phyloP scores from a whole-genome alignment of 2,888 invertebrate species.

The Parelbella ahira region DNA sequence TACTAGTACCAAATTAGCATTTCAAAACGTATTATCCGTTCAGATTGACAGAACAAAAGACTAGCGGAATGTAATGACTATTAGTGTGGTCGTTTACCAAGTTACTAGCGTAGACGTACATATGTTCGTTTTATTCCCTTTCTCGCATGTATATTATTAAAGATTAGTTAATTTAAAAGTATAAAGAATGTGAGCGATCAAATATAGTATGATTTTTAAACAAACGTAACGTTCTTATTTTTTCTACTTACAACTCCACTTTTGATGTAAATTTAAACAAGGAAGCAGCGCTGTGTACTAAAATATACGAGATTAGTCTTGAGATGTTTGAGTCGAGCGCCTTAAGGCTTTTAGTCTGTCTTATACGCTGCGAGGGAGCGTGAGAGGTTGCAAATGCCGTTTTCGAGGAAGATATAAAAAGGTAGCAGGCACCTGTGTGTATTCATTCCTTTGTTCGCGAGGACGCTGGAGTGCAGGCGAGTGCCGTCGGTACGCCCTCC shows the following conservation, averaged over 20 bases:
- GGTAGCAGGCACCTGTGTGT: conserved; percentile 51
- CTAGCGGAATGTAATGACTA: too few species aligned
- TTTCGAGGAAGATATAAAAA: conserved; percentile 50
- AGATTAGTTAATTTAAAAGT: too few species aligned
- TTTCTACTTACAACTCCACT: conserved; percentile 1
- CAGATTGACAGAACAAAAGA: background rate
- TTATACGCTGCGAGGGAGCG: conserved; percentile 49
- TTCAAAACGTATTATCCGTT: conserved; percentile 2
- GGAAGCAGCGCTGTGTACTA: conserved; percentile 6
- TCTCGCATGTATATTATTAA: too few species aligned
- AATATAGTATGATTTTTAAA: too few species aligned
- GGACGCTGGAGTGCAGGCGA: conserved; percentile 43
- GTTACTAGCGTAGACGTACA: too few species aligned
- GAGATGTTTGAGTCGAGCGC: conserved; percentile 21
- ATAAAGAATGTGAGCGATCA: too few species aligned
- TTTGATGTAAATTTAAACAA: conserved; percentile 19
- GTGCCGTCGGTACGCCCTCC: conserved; percentile 25
- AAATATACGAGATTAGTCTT: conserved; percentile 20
- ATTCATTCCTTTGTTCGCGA: conserved; percentile 58
- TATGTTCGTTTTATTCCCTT: too few species aligned
- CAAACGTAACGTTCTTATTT: too few species aligned
- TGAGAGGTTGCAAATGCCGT: conserved; percentile 52
- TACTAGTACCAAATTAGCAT: conserved; percentile 19
- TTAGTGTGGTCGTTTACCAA: too few species aligned
- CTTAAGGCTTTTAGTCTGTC: conserved; percentile 41